A percentile compares a stretch with the other conserved stretches of the same genome.
phyloP scores from a whole-genome alignment of 2,797 vertebrate genomes.

The Anguilla anguilla region DNA sequence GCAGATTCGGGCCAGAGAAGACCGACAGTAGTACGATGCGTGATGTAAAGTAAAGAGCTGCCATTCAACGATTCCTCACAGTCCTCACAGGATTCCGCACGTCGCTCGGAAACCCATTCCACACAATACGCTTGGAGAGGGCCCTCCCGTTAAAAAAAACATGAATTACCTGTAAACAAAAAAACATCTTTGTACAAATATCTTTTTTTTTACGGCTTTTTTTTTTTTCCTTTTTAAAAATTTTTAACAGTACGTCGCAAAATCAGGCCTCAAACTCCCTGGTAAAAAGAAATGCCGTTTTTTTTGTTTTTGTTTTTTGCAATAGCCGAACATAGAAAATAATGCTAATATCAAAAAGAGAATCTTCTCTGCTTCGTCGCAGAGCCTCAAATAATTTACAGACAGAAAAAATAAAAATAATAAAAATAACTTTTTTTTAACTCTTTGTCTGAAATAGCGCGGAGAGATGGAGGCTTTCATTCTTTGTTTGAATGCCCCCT shows the following conservation, averaged over 20 bases:
- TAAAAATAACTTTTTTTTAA: slow-evolving; percentile 17
- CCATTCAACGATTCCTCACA: slow-evolving; percentile 55
- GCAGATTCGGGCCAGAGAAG: slow-evolving; percentile 67
- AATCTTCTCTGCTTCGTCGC: slow-evolving; percentile 26
- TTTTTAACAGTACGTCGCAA: slow-evolving; percentile 47
- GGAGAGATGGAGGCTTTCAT: slow-evolving; percentile 11
- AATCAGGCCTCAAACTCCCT: slow-evolving; percentile 60
- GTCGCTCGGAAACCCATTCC: slow-evolving; percentile 24
- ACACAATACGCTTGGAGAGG: slow-evolving; percentile 27
- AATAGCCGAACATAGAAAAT: slow-evolving; percentile 45
- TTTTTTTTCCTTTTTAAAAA: slow-evolving; percentile 14
- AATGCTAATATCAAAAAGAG: slow-evolving; percentile 31
- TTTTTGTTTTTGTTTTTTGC: slow-evolving; percentile 26
- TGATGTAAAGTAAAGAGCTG: slow-evolving; percentile 68
- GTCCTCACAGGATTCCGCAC: slow-evolving; percentile 33
- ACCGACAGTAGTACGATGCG: slow-evolving; percentile 63
- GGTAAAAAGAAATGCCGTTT: slow-evolving; percentile 42
- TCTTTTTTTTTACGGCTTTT: neutral
- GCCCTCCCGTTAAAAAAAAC: slow-evolving; percentile 26
- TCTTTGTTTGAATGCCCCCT: neutral
- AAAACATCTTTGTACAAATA: slow-evolving; percentile 24
- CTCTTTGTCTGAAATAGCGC: slow-evolving; percentile 13
- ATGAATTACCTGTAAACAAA: slow-evolving; percentile 52
- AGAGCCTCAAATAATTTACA: slow-evolving; percentile 32
- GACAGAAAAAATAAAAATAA: neutral